phyloP scores from a whole-genome alignment of 2,113 vertebrate species.

The Elaphurus davidianus region DNA sequence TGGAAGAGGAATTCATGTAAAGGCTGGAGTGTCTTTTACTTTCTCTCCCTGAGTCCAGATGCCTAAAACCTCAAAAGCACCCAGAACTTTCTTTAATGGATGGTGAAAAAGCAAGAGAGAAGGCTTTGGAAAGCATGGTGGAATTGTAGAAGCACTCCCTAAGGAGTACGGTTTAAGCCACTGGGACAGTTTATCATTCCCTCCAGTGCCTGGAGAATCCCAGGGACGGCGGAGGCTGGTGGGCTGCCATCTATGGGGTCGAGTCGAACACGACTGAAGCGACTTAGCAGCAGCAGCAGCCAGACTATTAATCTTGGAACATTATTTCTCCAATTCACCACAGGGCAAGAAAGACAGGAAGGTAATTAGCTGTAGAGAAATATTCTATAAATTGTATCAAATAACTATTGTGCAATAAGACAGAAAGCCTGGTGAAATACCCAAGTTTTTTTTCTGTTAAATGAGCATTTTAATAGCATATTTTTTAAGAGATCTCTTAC shows the following conservation, averaged over 20 bases:
- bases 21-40: not conserved
- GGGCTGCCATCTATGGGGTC: too few species aligned
- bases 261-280: too few species aligned
- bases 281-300: too few species aligned
- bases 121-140: not conserved
- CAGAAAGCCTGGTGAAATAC: not conserved
- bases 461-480: not conserved
- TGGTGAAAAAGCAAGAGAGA: not conserved
- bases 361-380: not conserved
- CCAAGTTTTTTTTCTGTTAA: not conserved
- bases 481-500: conserved; percentile 79
- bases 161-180: not conserved
- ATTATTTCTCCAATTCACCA: not conserved
- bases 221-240: too few species aligned
- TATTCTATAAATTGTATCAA: not conserved
- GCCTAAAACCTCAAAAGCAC: not conserved
- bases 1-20: not conserved
- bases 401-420: not conserved
- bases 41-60: conserved; percentile 4
- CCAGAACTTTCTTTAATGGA: not conserved
- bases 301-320: not conserved
- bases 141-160: not conserved
- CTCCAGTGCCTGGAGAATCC: not conserved
- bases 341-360: conserved; percentile 2
- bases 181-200: not conserved